Conservation (phyloP, 2,113 vertebrate genomes). For the Tragelaphus strepsiceros region DNA sequence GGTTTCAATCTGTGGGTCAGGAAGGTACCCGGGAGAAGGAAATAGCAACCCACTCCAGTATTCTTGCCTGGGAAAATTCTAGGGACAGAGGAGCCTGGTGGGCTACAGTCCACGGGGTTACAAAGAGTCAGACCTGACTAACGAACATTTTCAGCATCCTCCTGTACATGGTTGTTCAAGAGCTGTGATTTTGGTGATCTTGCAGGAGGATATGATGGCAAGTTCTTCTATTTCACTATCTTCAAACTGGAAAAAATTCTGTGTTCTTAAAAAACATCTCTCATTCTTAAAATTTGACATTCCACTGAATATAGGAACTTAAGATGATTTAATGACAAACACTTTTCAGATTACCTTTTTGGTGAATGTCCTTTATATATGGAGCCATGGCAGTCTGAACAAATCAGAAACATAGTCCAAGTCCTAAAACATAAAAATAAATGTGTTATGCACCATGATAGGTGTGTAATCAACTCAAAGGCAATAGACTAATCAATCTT, state of each 20-base stretch:
- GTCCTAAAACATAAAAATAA: slow-evolving; percentile 75
- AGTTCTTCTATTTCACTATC: background rate
- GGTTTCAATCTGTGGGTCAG: background rate
- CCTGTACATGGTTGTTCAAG: background rate
- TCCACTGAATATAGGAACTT: background rate
- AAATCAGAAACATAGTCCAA: slow-evolving; percentile 88
- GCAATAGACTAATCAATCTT: background rate
- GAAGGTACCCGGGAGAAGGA: background rate
- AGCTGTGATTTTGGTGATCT: background rate
- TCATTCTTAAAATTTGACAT: background rate
- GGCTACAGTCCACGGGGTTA: background rate
- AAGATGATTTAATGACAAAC: background rate
- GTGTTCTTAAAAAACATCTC: background rate
- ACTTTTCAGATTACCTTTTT: slow-evolving; percentile 80
- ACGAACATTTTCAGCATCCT: background rate
- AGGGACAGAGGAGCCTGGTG: background rate
- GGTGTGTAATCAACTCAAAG: background rate
- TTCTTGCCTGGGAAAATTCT: background rate
- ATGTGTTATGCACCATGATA: background rate
- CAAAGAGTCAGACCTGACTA: background rate
- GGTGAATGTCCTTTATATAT: slow-evolving; percentile 88
- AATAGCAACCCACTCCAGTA: background rate
- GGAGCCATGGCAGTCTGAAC: slow-evolving; percentile 84
- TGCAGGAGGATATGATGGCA: background rate
- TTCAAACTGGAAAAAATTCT: background rate